Conservation (phyloP, 2,888 invertebrate species). For the Eilema sororculum region DNA sequence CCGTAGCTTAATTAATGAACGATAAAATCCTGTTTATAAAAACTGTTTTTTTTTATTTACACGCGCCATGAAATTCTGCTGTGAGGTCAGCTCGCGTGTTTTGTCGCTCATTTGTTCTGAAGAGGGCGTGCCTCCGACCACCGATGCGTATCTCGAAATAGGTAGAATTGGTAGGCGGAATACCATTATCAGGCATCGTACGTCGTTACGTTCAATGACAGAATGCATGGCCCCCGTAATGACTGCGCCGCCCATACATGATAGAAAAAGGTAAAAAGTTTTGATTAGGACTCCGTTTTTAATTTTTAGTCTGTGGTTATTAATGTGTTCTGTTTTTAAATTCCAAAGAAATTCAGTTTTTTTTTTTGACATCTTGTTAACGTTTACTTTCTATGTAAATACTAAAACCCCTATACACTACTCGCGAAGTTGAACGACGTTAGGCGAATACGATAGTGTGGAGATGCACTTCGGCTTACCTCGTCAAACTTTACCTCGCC, state of each 20-base stretch:
- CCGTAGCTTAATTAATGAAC: neutral
- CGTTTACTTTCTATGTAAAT: neutral
- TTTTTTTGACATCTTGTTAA: neutral
- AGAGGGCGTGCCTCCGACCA: conserved; percentile 75
- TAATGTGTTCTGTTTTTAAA: conserved; percentile 21
- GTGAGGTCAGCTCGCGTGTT: conserved; percentile 44
- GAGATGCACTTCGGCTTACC: no score
- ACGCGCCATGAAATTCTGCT: conserved; percentile 29
- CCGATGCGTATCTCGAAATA: conserved; percentile 83
- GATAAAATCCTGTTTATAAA: neutral
- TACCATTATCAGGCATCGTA: conserved; percentile 70
- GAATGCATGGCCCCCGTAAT: conserved; percentile 65
- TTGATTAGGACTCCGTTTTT: conserved; percentile 27
- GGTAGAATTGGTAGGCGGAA: conserved; percentile 84
- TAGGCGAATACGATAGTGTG: no score
- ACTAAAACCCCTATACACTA: no score
- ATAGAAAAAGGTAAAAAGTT: conserved; percentile 51
- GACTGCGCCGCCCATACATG: conserved; percentile 70
- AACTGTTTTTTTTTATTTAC: conserved; percentile 1
- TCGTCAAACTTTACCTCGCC: no score
- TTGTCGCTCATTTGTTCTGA: conserved; percentile 67
- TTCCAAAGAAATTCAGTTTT: neutral
- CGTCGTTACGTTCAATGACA: conserved; percentile 75
- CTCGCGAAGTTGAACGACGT: no score
- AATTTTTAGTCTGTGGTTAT: conserved; percentile 25